Conservation (phyloP, 2,797 vertebrate species). For the Potorous gilbertii region DNA sequence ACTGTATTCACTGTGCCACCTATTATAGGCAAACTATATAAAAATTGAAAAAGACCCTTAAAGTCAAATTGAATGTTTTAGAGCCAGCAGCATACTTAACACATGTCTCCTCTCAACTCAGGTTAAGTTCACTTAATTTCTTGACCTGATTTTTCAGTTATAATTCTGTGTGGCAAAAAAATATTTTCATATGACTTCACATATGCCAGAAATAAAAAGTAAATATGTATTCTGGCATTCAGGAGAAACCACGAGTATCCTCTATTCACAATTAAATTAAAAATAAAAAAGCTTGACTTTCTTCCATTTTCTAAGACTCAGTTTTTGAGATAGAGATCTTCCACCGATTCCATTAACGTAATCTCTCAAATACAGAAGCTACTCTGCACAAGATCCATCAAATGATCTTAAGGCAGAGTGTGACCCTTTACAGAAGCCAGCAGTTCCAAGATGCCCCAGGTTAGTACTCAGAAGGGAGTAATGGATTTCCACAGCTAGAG, state of each 20-base stretch:
- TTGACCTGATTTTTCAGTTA: constrained; percentile 41
- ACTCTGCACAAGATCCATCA: background rate
- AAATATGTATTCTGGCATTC: constrained; percentile 38
- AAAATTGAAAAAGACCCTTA: constrained; percentile 36
- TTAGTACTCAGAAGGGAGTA: background rate
- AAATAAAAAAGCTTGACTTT: constrained; percentile 41
- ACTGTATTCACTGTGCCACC: background rate
- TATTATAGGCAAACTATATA: constrained; percentile 13
- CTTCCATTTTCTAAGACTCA: constrained; percentile 19
- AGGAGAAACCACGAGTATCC: background rate
- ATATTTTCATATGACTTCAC: constrained; percentile 10
- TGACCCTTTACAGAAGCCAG: background rate
- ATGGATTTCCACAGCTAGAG: background rate
- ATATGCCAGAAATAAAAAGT: constrained; percentile 43
- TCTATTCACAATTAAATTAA: constrained; percentile 16
- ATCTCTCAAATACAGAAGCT: background rate
- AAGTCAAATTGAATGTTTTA: background rate
- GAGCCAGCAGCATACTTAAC: background rate
- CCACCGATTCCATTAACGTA: background rate
- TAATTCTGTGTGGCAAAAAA: constrained; percentile 31
- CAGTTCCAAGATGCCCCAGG: background rate
- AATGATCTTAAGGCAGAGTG: background rate
- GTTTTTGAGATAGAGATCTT: constrained; percentile 20
- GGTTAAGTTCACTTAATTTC: background rate
- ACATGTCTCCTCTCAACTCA: background rate